Evolutionary conservation across 1,140 invertebrate genomes (phyloP).

Genomic region (Dendrolimus kikuchii): DNA sequence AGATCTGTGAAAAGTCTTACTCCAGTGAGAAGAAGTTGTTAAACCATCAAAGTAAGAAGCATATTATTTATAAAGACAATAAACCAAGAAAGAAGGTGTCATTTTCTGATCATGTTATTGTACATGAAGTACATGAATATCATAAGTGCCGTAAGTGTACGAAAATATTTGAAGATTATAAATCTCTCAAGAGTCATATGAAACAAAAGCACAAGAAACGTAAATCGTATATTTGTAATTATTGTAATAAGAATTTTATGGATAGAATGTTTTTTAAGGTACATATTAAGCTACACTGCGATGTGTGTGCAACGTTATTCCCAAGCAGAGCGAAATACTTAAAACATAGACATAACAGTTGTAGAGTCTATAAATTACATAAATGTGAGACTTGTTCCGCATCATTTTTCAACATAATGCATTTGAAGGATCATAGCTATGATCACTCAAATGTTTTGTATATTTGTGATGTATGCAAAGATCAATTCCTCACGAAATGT

Average conservation of each 20-base stretch:
- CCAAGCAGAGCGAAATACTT: conserved; percentile 29
- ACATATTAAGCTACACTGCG: conserved; percentile 54
- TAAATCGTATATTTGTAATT: conserved; percentile 55
- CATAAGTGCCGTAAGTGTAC: conserved; percentile 53
- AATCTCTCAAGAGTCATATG: conserved; percentile 41
- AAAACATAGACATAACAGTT: conserved; percentile 34
- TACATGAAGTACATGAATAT: conserved; percentile 49
- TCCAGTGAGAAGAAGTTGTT: conserved; percentile 33
- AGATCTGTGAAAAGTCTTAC: conserved; percentile 44
- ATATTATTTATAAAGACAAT: conserved; percentile 33
- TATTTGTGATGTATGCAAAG: conserved; percentile 56
- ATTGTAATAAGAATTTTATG: conserved; percentile 49
- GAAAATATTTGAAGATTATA: conserved; percentile 45
- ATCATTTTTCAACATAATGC: conserved; percentile 39
- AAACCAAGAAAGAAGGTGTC: conserved; percentile 48
- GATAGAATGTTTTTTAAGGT: conserved; percentile 58
- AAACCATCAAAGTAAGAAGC: conserved; percentile 50
- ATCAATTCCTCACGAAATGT: conserved; percentile 45
- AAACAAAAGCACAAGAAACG: conserved; percentile 48
- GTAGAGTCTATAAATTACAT: conserved; percentile 35
- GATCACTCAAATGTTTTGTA: conserved; percentile 35
- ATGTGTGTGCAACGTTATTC: conserved; percentile 34
- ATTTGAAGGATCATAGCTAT: conserved; percentile 53
- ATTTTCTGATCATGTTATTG: conserved; percentile 47
- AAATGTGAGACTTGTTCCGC: conserved; percentile 38